Base-by-base conservation (phyloP, 2,888 invertebrate species). In the Dryomyza anilis region DNA sequence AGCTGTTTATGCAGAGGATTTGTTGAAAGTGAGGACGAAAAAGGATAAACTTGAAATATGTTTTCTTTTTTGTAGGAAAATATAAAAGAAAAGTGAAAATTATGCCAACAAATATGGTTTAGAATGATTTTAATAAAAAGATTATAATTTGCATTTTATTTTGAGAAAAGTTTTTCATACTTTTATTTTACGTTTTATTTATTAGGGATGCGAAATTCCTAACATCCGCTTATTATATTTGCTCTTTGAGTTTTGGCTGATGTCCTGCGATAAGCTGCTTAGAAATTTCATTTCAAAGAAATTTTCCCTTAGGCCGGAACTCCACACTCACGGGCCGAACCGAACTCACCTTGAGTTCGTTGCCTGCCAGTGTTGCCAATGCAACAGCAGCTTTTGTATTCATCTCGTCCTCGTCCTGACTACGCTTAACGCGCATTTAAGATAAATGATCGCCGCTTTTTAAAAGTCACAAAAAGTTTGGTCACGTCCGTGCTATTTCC, bases 401-500 rank as follows among this genome's bases (percentile, higher is more conserved):
- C 36, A 33, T 3, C 19, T 33, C 39, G 39, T 27, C 30, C 52
- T 29, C 7, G 4, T 3, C 3, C 21, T 14, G 25, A 36, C 43
- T 62, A 14, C 25, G 33, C n/a, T 71, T 67, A 68, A 69, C 45
- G 66, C 67, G 64, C 64, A 75, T 78, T 78, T 79, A 79, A 79
- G 80, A 79, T 79, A 79, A 79, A 79, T 79, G 79, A 79, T 80
- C 78, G 76, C 72, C 74, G 65, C 67, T 66, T 69, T 63, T 67
- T 43, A 76, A 71, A 73, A 79, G 77, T 78, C 78, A 78, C 73
- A 78, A 76, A 78, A 76, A 75, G 70, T 78, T 79, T 78, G 80
- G 79, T 79, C 79, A 79, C 79, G 79, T 79, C 74, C 77, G 72
- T 72, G 77, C 76, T 78, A 80, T 79, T 80, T 78, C 23, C 23